Evolutionary conservation across 2,888 invertebrate species (phyloP).

Genomic region (Cremastobaeus sp.): DNA sequence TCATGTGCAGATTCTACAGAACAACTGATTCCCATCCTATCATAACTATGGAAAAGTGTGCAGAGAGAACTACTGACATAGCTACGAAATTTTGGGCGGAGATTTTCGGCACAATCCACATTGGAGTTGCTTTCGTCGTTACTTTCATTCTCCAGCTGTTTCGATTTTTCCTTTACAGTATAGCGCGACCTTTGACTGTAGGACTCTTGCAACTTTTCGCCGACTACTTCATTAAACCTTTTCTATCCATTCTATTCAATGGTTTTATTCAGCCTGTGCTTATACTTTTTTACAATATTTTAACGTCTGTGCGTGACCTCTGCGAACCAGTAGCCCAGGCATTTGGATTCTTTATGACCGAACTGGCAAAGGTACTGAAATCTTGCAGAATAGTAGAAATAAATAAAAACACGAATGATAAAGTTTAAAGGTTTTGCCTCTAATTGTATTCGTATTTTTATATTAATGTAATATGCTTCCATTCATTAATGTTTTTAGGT

Average conservation of each 20-base stretch:
- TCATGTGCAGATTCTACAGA: constrained; percentile 79
- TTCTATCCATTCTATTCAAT: constrained; percentile 82
- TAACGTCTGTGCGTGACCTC: constrained; percentile 82
- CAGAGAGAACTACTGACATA: constrained; percentile 81
- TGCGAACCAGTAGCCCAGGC: constrained; percentile 82
- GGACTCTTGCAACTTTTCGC: constrained; percentile 82
- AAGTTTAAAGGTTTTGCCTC: constrained; percentile 24
- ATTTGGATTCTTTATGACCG: constrained; percentile 79
- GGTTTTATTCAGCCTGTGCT: constrained; percentile 84
- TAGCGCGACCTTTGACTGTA: constrained; percentile 81
- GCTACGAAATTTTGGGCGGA: constrained; percentile 85
- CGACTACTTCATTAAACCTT: constrained; percentile 85
- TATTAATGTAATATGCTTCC: too few species aligned
- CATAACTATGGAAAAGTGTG: constrained; percentile 80
- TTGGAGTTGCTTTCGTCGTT: constrained; percentile 81
- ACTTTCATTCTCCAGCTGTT: constrained; percentile 82
- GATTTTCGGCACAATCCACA: constrained; percentile 82
- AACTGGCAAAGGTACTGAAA: constrained; percentile 77
- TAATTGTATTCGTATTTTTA: too few species aligned
- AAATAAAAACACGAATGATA: constrained; percentile 57
- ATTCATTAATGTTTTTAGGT: too few species aligned
- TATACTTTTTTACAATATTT: constrained; percentile 82
- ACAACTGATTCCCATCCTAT: constrained; percentile 83
- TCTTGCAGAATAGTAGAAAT: constrained; percentile 80
- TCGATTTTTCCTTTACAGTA: constrained; percentile 81